Base-by-base conservation (phyloP, 2,888 invertebrate species). In the Ochlodes sylvanus region DNA sequence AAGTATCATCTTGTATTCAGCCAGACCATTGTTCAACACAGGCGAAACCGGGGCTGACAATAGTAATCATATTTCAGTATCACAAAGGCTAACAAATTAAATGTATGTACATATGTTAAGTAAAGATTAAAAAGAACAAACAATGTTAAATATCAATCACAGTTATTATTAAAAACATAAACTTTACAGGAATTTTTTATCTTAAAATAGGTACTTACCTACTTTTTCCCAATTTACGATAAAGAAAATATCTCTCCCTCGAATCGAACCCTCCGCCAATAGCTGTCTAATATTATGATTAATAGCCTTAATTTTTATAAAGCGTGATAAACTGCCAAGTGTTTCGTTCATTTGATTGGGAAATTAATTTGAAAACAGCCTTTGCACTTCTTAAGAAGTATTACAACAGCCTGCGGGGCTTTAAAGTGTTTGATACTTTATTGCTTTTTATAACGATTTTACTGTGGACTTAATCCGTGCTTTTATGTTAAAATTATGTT, bases 241-340 rank as follows among this genome's bases (percentile, higher is more conserved):
- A 61, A 67, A 58, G 58, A 44, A 54, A 80, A 79, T 82, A 79
- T 79, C 76, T 74, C 77, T 78, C 42, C 68, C 50, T 47, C 56
- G 41, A 56, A 78, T 78, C 79, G 76, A 73, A 76, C 78, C 80
- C 81, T 80, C 79, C 75, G 78, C 79, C 75, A 82, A 79, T 77
- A 78, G 82, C 84, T 81, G 87, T 87, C 88, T 81, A 79, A 84
- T 86, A 80, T 84, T 79, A 78, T 88, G 86, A 87, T 88, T 88
- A 86, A 88, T 87, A 82, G 85, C 79, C 84, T 82, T 80, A 82
- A 84, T 83, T 80, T 83, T 84, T 72, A 69, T 69, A 67, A 66
- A 71, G 70, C 71, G 72, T 66, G 70, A 70, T 70, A 72, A 65
- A 63, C 68, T 72, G 74, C 73, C 63, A 52, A 68, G 69, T 70